Conservation (phyloP, 1,140 invertebrate species). For the Proctacanthus coquilletti region DNA sequence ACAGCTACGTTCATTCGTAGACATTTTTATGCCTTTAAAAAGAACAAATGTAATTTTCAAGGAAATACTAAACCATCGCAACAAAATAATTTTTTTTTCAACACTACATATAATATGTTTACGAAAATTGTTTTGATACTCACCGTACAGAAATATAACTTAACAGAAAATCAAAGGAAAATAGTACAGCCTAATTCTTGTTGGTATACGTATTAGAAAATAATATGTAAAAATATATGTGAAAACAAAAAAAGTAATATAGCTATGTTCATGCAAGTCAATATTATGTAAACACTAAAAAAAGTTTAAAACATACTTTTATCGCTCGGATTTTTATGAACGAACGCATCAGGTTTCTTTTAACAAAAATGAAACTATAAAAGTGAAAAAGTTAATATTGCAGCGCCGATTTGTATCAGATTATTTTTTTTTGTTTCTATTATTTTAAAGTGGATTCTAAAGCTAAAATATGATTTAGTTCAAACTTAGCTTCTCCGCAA, state of each 20-base stretch:
- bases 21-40: too few relatives aligned
- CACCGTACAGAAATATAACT: too few relatives aligned
- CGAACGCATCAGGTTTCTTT: background rate
- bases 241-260: background rate
- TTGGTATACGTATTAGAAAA: background rate
- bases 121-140: too few relatives aligned
- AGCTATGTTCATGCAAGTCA: background rate
- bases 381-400: background rate
- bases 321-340: background rate
- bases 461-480: background rate
- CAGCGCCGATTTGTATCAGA: background rate
- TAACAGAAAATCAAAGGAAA: background rate
- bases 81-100: too few relatives aligned
- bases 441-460: background rate
- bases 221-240: background rate
- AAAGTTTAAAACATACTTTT: conserved; percentile 1
- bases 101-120: background rate
- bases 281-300: conserved; percentile 1
- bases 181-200: background rate
- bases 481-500: too few relatives aligned
- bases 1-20: too few relatives aligned
- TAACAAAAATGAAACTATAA: conserved; percentile 2
- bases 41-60: too few relatives aligned
- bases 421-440: background rate
- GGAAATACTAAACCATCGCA: too few relatives aligned